These are phyloP conservation scores for Anniella stebbinsi DNA, from an alignment of 2,797 vertebrate species.

Conservation along the genomic window DNA sequence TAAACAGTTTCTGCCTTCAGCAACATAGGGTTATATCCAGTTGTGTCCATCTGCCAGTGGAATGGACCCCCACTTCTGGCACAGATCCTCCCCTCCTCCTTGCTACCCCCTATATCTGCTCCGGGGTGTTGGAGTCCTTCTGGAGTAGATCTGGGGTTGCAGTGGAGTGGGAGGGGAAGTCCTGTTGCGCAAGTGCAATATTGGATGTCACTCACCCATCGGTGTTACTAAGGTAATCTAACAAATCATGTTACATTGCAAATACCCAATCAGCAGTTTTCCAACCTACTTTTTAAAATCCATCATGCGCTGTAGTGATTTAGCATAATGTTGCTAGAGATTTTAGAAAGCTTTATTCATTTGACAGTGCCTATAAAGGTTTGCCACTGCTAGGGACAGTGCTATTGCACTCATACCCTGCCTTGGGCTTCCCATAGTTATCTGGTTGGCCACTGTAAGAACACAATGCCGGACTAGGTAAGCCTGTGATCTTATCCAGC, in stretches of 20 bases:
- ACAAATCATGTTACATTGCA: background rate
- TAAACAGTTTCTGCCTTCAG: background rate
- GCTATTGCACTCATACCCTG: background rate
- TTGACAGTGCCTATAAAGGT: background rate
- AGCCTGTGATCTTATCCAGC: background rate
- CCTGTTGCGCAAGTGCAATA: no score
- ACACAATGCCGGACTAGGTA: background rate
- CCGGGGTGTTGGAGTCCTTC: background rate
- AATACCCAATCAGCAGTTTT: background rate
- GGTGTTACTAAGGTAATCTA: background rate
- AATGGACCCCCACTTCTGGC: background rate
- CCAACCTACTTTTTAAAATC: constrained; percentile 6
- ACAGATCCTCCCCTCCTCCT: background rate
- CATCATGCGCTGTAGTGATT: background rate
- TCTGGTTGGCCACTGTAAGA: background rate
- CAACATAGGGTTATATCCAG: background rate
- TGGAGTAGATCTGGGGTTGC: background rate
- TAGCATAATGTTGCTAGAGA: background rate
- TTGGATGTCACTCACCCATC: no score
- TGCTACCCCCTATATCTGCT: background rate
- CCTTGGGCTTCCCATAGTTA: background rate
- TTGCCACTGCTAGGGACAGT: background rate
- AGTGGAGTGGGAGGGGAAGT: no score
- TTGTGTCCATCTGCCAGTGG: background rate
- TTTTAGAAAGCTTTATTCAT: background rate